Percentiles rank a stretch among this genome's conserved stretches.
Evolutionary conservation across 2,113 vertebrate species (phyloP).

Genomic region (Steatornis caripensis): DNA sequence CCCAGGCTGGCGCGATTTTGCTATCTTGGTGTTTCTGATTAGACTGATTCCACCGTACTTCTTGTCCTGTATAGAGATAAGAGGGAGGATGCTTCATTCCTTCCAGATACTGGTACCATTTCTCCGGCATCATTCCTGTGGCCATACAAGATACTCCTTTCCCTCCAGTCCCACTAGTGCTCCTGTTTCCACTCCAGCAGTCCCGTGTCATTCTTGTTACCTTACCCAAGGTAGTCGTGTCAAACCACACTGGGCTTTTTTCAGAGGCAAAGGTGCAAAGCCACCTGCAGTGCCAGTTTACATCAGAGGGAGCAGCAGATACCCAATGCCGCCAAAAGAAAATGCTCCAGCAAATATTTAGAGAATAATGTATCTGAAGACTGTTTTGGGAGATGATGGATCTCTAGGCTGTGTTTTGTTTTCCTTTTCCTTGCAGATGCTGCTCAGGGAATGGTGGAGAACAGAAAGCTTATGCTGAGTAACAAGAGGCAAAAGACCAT

Average conservation of each 20-base stretch:
- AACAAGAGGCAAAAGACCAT: conserved; percentile 28
- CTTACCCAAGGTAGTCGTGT: background rate
- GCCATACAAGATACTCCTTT: background rate
- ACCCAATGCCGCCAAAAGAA: background rate
- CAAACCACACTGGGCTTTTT: background rate
- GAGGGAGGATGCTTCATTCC: background rate
- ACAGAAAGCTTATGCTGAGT: background rate
- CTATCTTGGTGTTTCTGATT: background rate
- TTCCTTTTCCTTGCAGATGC: background rate
- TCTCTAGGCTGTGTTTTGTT: background rate
- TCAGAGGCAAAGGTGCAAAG: background rate
- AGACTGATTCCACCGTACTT: background rate
- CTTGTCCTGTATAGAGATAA: conserved; percentile 23
- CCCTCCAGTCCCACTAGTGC: background rate
- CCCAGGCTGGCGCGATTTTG: background rate
- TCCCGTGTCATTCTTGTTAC: background rate
- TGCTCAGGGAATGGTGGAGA: background rate
- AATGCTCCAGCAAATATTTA: background rate
- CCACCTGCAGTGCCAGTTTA: background rate
- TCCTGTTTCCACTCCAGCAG: background rate
- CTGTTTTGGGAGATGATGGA: background rate
- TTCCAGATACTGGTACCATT: background rate
- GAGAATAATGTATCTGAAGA: background rate
- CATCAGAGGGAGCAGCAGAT: background rate
- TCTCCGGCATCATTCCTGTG: background rate